Conservation (phyloP, 2,888 invertebrate genomes). For the Lamproptera curius region DNA sequence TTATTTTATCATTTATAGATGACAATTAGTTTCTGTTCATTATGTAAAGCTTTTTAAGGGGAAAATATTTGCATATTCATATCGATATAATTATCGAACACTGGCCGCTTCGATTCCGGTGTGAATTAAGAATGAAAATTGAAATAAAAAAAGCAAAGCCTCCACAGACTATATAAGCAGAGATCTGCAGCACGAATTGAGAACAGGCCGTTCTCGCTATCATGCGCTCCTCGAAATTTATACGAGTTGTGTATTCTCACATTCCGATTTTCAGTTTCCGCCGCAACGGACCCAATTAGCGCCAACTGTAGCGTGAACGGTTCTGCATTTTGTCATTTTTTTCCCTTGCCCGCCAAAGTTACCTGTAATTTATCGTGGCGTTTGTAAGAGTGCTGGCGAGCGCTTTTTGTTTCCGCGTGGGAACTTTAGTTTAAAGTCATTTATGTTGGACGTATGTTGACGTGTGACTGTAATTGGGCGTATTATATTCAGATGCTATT, state of each 20-base stretch:
- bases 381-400: conserved; percentile 6
- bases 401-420: neutral
- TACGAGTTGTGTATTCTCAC: conserved; percentile 25
- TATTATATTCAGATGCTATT: too few relatives aligned
- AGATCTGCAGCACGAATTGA: too few relatives aligned
- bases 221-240: conserved; percentile 2
- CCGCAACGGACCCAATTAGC: conserved; percentile 44
- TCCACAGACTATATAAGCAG: too few relatives aligned
- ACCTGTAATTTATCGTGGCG: conserved; percentile 19
- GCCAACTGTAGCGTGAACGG: conserved; percentile 42
- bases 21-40: too few relatives aligned
- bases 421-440: conserved; percentile 2
- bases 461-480: too few relatives aligned
- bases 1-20: too few relatives aligned
- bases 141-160: neutral
- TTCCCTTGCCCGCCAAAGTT: conserved; percentile 16
- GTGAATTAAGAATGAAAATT: neutral
- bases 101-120: too few relatives aligned
- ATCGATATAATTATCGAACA: too few relatives aligned
- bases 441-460: too few relatives aligned
- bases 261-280: conserved; percentile 30
- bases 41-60: too few relatives aligned
- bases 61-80: too few relatives aligned
- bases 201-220: conserved; percentile 1
- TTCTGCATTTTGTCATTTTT: conserved; percentile 29